Base-by-base conservation (phyloP, 2,888 invertebrate genomes). In the Aelia acuminata region DNA sequence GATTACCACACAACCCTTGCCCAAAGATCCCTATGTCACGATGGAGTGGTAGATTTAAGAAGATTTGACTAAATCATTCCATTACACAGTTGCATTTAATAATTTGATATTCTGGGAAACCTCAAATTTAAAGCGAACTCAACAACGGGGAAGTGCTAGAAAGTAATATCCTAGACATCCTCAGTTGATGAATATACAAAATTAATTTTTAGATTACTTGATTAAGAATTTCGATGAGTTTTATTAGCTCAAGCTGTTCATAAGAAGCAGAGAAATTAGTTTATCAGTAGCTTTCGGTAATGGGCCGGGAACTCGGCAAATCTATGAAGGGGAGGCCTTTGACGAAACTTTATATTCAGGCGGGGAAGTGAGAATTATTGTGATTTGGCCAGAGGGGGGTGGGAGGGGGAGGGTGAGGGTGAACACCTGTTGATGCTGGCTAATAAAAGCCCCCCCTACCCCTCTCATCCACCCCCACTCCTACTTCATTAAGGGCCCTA, bases 401-500 rank as follows among this genome's bases (percentile, higher is more conserved):
- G 18, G 70, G 89, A 80, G 43, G 31, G 70, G 89, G 84, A 31
- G 31, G 70, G 39, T 3, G 35, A 4, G n/a, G 35, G 43, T n/a
- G 80, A 80, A 80, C 80, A 80, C 80, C 80, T 80, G 80, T 80
- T 80, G 80, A 80, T 80, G 43, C 43, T 43, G 80, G 43, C 53
- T 88, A 87, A 84, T 84, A 85, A 63, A 75, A 70, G 35, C 57
- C 50, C 48, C 18, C 50, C n/a, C 11, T 22, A 50, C 35, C 70
- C 39, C 5, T 22, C 70, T 31, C 35, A 20, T 43, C 85, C 22
- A 84, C 22, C 53, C 39, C 13, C 20, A n/a, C 57, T 57, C 35
- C 84, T 86, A 70, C 85, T 84, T 88, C 89, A 87, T 89, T 88
- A 88, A 88, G 89, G 87, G 80, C 87, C 87, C 89, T 75, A 63